Conservation (phyloP, 2,888 invertebrate species). For the Tenthredo distinguenda region DNA sequence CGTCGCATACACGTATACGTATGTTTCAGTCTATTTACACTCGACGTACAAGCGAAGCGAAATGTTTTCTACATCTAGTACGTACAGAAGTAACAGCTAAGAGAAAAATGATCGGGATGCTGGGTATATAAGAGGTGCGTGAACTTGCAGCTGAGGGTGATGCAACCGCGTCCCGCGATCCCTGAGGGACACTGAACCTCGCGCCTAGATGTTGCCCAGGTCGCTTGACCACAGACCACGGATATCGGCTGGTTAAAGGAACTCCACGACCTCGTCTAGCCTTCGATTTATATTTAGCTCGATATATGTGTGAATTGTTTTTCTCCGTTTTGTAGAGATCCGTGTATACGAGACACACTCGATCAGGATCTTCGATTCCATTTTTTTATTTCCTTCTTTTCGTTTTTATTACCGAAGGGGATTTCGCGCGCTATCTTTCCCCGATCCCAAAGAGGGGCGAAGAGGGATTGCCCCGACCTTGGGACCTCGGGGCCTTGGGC, state of each 20-base stretch:
- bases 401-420: neutral
- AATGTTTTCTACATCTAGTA: neutral
- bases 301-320: neutral
- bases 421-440: constrained; percentile 47
- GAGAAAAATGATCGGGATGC: constrained; percentile 19
- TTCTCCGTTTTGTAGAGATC: neutral
- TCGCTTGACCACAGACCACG: constrained; percentile 54
- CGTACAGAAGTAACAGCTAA: neutral
- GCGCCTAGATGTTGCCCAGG: constrained; percentile 14
- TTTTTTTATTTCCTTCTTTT: neutral
- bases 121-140: constrained; percentile 46
- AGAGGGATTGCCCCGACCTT: constrained; percentile 64
- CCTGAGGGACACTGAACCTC: constrained; percentile 43
- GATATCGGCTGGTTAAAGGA: constrained; percentile 37
- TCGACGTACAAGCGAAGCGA: neutral
- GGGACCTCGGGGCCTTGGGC: constrained; percentile 33
- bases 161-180: constrained; percentile 46
- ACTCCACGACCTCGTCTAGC: constrained; percentile 22
- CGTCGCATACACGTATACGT: neutral
- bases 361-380: neutral
- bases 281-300: constrained; percentile 28
- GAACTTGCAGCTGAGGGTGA: constrained; percentile 52
- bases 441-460: constrained; percentile 56
- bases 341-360: neutral
- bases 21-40: neutral